Conservation (phyloP, 1,140 invertebrate genomes). For the Drosophila parvula region DNA sequence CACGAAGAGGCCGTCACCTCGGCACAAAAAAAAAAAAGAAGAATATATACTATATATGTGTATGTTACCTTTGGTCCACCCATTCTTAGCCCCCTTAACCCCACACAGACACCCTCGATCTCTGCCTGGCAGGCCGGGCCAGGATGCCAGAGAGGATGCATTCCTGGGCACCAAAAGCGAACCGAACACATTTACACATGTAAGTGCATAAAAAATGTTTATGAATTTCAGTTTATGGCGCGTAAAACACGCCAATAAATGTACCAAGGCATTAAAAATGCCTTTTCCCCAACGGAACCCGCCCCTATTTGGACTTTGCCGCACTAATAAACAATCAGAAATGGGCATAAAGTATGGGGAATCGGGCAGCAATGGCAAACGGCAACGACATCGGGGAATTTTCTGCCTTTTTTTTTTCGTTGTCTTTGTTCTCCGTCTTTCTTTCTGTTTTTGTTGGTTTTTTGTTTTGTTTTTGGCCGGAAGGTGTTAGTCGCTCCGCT, state of each 20-base stretch:
- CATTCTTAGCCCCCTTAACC: constrained; percentile 8
- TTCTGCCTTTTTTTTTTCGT: constrained; percentile 5
- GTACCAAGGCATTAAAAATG: constrained; percentile 75
- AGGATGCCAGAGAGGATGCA: constrained; percentile 21
- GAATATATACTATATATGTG: constrained; percentile 12
- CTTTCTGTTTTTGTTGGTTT: background rate
- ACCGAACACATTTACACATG: constrained; percentile 74
- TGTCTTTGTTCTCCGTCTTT: background rate
- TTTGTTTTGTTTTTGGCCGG: constrained; percentile 13
- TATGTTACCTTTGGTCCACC: constrained; percentile 57
- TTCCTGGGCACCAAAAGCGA: constrained; percentile 39
- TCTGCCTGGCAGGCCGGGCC: background rate
- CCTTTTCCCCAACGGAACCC: constrained; percentile 34
- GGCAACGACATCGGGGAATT: constrained; percentile 37
- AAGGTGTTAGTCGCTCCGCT: constrained; percentile 64
- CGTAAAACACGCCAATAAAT: constrained; percentile 83
- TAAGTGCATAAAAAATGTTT: constrained; percentile 83
- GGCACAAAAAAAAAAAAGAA: constrained; percentile 14
- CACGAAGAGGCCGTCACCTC: constrained; percentile 22
- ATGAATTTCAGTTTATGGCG: constrained; percentile 83
- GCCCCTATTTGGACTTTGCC: constrained; percentile 51
- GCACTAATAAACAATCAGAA: constrained; percentile 83
- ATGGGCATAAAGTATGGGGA: constrained; percentile 78
- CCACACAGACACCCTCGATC: background rate
- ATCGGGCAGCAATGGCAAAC: constrained; percentile 47